Evolutionary conservation across 2,113 vertebrate species (phyloP).

Genomic region (Cathartes aura): DNA sequence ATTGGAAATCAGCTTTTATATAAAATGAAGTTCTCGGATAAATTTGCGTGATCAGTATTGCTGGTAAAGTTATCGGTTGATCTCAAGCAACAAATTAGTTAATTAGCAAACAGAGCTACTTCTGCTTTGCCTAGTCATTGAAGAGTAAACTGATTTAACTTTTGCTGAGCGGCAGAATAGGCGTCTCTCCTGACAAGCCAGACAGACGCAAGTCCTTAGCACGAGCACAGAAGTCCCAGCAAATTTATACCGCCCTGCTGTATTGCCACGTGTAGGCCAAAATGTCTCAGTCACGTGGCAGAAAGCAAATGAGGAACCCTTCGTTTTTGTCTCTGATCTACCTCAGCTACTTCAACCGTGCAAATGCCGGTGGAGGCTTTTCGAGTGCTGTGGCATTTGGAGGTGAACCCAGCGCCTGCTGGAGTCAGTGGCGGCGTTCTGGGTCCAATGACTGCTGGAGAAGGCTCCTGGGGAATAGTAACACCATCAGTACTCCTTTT

Average conservation of each 20-base stretch:
- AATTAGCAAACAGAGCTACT: constrained; percentile 13
- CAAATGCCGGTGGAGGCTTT: neutral
- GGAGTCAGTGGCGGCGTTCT: neutral
- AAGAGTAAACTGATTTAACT: neutral
- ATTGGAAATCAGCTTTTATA: constrained; percentile 36
- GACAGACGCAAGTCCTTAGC: neutral
- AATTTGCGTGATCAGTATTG: neutral
- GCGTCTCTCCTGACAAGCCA: neutral
- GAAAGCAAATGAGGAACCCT: neutral
- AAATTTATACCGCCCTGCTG: neutral
- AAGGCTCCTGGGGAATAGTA: neutral
- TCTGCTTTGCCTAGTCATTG: neutral
- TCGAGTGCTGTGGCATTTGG: neutral
- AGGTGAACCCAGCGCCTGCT: neutral
- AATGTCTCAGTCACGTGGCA: neutral
- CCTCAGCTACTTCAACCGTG: neutral
- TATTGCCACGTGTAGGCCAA: neutral
- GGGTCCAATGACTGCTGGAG: neutral
- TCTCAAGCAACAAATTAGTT: neutral
- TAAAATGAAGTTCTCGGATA: neutral
- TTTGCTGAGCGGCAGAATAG: neutral
- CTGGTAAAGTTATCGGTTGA: neutral
- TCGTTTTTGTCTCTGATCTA: neutral
- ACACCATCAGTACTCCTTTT: neutral
- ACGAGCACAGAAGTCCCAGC: neutral